A percentile compares a stretch with the other conserved stretches of the same genome.
Conservation (phyloP, 2,113 vertebrate genomes). For the Calidris pugnax region DNA sequence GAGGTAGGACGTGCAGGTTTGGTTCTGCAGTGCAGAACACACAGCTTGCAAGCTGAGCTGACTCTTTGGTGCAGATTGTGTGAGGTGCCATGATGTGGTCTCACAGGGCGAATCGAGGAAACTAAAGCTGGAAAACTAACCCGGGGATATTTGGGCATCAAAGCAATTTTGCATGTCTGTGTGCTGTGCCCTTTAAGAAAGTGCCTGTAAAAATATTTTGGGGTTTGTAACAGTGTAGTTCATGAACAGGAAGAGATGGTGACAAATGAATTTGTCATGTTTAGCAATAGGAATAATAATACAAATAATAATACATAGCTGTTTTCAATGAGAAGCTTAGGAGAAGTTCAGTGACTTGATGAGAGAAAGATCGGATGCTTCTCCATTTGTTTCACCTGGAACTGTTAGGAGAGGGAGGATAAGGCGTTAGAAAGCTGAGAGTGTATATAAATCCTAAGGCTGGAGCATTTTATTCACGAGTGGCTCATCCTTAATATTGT, state of each 20-base stretch:
- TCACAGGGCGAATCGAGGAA: background rate
- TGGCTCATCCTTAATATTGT: conserved; percentile 6
- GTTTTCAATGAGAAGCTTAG: background rate
- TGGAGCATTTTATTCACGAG: conserved; percentile 11
- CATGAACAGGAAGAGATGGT: background rate
- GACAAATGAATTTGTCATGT: background rate
- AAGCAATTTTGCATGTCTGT: background rate
- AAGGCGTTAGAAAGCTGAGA: background rate
- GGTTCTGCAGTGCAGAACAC: background rate
- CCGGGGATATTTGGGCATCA: background rate
- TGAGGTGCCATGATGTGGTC: background rate
- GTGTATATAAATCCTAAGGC: background rate
- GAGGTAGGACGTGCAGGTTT: background rate
- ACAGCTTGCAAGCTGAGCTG: background rate
- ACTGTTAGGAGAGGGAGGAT: background rate
- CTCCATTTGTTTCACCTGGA: background rate
- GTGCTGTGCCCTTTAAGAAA: background rate
- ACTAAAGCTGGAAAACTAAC: background rate
- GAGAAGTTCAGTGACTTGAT: background rate
- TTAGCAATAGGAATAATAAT: background rate
- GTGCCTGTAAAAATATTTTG: background rate
- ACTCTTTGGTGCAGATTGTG: background rate
- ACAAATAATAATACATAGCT: background rate
- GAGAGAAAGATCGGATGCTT: background rate
- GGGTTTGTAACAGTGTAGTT: background rate